Percentiles rank a stretch among this genome's conserved stretches.
These are phyloP conservation scores for Callinectes sapidus DNA, from an alignment of 2,888 invertebrate genomes.

Conservation along the genomic window DNA sequence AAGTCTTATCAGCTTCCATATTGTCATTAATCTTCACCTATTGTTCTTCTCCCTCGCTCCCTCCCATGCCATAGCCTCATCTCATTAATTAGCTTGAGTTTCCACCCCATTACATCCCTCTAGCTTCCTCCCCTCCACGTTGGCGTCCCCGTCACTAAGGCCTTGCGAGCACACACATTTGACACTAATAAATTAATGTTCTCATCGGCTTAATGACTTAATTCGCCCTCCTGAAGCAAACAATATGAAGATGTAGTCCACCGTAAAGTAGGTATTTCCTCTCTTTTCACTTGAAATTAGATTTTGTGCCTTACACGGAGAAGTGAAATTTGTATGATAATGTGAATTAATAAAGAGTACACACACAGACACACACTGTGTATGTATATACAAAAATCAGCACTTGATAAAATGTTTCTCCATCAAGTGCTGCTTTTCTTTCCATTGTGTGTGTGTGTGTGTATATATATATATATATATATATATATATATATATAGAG, in stretches of 20 bases:
- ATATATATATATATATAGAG: too few species aligned
- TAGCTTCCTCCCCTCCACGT: not conserved
- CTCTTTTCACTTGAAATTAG: not conserved
- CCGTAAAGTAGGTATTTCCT: not conserved
- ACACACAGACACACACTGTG: not conserved
- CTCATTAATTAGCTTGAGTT: conserved; percentile 32
- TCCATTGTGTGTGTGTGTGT: too few species aligned
- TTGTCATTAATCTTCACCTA: conserved; percentile 22
- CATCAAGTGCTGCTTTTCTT: too few species aligned
- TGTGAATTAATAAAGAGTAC: not conserved
- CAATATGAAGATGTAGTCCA: not conserved
- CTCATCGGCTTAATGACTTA: conserved; percentile 31
- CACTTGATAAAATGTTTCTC: too few species aligned
- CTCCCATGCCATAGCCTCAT: conserved; percentile 22
- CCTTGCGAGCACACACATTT: conserved; percentile 1
- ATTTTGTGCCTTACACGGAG: not conserved
- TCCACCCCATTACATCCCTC: conserved; percentile 24
- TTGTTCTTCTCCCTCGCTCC: conserved; percentile 12
- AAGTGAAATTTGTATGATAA: not conserved
- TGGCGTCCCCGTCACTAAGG: not conserved
- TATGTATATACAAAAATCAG: conserved; percentile 27
- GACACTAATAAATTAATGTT: conserved; percentile 35
- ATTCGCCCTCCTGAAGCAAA: conserved; percentile 2
- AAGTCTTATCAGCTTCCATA: conserved; percentile 24
- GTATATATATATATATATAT: conserved; percentile 25